Percentiles rank a stretch among this genome's conserved stretches.
Evolutionary conservation across 2,113 vertebrate species (phyloP).

Genomic region (Panurus biarmicus): DNA sequence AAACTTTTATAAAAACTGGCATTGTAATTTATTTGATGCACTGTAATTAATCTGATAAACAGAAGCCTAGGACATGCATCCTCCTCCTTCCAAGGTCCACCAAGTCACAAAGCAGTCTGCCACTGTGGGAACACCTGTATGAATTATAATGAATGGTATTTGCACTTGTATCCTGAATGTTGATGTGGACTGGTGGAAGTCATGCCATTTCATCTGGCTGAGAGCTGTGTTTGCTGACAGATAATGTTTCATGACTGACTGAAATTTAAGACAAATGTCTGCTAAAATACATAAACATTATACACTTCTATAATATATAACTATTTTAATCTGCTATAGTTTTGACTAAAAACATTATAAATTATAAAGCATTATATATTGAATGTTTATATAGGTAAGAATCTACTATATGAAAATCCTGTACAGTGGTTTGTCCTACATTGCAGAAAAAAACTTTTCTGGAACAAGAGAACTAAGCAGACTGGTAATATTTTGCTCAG

Average conservation of each 20-base stretch:
- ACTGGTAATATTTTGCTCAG: not conserved
- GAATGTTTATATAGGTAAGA: not conserved
- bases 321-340: not conserved
- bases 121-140: not conserved
- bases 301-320: not conserved
- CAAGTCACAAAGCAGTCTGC: not conserved
- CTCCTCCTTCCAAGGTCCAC: not conserved
- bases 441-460: not conserved
- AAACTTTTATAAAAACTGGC: not conserved
- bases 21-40: not conserved
- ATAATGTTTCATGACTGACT: not conserved
- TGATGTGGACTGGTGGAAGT: not conserved
- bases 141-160: not conserved
- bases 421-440: not conserved
- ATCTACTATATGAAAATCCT: not conserved
- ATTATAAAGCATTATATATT: not conserved
- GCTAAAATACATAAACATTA: not conserved
- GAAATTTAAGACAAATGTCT: not conserved
- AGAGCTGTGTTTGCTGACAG: not conserved
- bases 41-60: not conserved
- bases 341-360: no score
- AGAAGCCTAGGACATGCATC: not conserved
- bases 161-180: not conserved
- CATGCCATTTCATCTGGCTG: not conserved
- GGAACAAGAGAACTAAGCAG: not conserved